A percentile compares a stretch with the other conserved stretches of the same genome.
Evolutionary conservation across 2,888 invertebrate genomes (phyloP).

Genomic region (Drosophila acutilabella): DNA sequence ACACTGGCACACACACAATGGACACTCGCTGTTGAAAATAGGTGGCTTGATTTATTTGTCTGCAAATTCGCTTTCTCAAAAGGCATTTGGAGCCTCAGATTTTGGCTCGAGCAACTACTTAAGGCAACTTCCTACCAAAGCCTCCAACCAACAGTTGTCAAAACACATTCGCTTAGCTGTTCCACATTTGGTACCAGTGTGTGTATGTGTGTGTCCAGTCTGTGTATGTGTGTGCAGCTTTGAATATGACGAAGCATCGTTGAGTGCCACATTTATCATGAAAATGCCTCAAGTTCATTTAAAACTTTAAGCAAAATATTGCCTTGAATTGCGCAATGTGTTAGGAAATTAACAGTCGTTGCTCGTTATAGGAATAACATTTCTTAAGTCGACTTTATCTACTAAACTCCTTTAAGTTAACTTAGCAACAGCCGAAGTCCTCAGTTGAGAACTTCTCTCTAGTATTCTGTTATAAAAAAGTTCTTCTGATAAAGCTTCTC

Average conservation of each 20-base stretch:
- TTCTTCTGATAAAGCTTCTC: too few relatives aligned
- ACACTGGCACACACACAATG: conserved; percentile 55
- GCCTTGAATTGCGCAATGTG: not conserved
- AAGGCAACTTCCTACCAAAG: conserved; percentile 62
- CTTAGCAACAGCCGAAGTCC: too few relatives aligned
- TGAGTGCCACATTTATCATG: conserved; percentile 61
- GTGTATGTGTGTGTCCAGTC: not conserved
- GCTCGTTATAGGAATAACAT: too few relatives aligned
- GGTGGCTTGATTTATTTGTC: conserved; percentile 84
- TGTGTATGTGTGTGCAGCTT: conserved; percentile 35
- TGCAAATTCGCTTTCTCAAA: conserved; percentile 80
- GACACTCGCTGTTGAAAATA: conserved; percentile 72
- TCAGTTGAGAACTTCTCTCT: too few relatives aligned
- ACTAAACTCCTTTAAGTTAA: too few relatives aligned
- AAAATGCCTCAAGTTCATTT: conserved; percentile 42
- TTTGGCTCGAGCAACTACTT: conserved; percentile 68
- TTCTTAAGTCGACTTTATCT: too few relatives aligned
- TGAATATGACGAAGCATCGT: conserved; percentile 67
- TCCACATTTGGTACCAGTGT: conserved; percentile 52
- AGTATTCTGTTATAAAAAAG: too few relatives aligned
- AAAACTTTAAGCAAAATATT: conserved; percentile 8
- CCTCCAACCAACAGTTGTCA: conserved; percentile 52
- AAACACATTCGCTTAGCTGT: conserved; percentile 57
- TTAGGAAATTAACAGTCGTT: too few relatives aligned
- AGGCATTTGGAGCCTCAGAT: conserved; percentile 69